A percentile compares a stretch with the other conserved stretches of the same genome.
These are phyloP conservation scores for Lydus trimaculatus DNA, from an alignment of 2,888 invertebrate genomes.

Conservation along the genomic window DNA sequence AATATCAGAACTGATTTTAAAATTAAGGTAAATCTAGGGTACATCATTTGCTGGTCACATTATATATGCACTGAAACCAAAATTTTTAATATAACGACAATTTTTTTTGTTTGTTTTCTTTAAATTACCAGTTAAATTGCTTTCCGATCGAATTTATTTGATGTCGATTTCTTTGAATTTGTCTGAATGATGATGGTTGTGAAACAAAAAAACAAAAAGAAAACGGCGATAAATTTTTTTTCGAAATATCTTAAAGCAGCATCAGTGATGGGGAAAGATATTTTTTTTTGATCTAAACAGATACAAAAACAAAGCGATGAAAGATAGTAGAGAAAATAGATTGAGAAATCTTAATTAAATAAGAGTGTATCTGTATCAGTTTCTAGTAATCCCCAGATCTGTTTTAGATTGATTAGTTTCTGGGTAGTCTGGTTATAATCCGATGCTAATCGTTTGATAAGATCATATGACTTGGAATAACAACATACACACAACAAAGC, in stretches of 20 bases:
- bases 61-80: too few species aligned
- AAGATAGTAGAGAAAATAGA: background rate
- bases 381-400: background rate
- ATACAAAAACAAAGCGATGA: background rate
- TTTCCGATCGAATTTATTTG: slow-evolving; percentile 16
- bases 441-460: background rate
- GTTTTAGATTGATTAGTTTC: background rate
- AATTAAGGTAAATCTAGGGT: too few species aligned
- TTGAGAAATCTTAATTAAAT: background rate
- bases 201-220: background rate
- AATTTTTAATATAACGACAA: too few species aligned
- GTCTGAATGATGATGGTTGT: background rate
- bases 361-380: background rate
- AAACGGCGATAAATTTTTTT: background rate
- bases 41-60: too few species aligned
- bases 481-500: too few species aligned
- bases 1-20: too few species aligned
- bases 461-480: too few species aligned
- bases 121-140: slow-evolving; percentile 21
- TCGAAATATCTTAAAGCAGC: background rate
- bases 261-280: background rate
- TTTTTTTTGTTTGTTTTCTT: background rate
- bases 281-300: background rate
- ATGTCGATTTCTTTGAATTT: background rate
- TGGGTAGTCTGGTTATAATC: background rate